Evolutionary conservation across 2,888 invertebrate genomes (phyloP).

Genomic region (Megamerina dolium): DNA sequence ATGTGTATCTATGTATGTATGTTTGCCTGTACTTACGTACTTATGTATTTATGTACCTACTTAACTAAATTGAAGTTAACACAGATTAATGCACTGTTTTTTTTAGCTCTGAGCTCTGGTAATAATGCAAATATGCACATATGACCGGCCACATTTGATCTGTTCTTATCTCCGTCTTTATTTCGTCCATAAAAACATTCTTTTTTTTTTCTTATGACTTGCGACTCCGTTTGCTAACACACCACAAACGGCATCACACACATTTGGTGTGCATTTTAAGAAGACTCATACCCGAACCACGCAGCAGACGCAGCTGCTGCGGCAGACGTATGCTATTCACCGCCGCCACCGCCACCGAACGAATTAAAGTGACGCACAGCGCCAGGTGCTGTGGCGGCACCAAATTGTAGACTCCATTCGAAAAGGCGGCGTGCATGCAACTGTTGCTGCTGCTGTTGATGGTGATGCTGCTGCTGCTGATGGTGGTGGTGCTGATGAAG

Average conservation of each 20-base stretch:
- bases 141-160: slow-evolving; percentile 8
- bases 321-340: slow-evolving; percentile 46
- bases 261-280: slow-evolving; percentile 24
- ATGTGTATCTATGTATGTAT: too few relatives aligned
- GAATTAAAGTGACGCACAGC: slow-evolving; percentile 48
- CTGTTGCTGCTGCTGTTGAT: slow-evolving; percentile 50
- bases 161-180: neutral
- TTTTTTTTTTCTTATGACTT: neutral
- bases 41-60: too few relatives aligned
- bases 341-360: slow-evolving; percentile 48
- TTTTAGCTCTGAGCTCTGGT: too few relatives aligned
- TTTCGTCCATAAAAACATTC: neutral
- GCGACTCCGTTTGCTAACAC: neutral
- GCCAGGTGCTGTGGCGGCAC: slow-evolving; percentile 47
- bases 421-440: slow-evolving; percentile 49
- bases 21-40: too few relatives aligned
- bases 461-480: slow-evolving; percentile 49
- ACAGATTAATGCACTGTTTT: slow-evolving; percentile 46
- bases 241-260: neutral
- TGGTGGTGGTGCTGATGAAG: slow-evolving; percentile 46
- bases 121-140: slow-evolving; percentile 10
- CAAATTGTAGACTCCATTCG: slow-evolving; percentile 50
- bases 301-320: slow-evolving; percentile 37
- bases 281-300: slow-evolving; percentile 45
- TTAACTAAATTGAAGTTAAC: too few relatives aligned